A percentile compares a stretch with the other conserved stretches of the same genome.
These are phyloP conservation scores for Ochotona princeps DNA, from an alignment of 2,113 vertebrate species.

Conservation along the genomic window DNA sequence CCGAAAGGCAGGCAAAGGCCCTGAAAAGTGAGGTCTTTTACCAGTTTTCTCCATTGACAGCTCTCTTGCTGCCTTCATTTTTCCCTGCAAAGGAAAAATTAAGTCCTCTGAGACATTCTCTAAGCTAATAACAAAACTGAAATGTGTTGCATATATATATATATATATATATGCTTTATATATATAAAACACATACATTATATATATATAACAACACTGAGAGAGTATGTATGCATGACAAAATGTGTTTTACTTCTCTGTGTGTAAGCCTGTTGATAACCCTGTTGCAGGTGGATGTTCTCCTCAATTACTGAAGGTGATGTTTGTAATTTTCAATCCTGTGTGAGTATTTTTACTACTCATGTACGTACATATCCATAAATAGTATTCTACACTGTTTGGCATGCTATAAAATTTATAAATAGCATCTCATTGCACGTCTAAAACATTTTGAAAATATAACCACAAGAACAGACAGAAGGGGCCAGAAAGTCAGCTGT, in stretches of 20 bases:
- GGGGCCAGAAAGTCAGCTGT: constrained; percentile 16
- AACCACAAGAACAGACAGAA: background rate
- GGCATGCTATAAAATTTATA: constrained; percentile 20
- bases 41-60: constrained; percentile 42
- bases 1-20: constrained; percentile 85
- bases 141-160: background rate
- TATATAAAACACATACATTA: background rate
- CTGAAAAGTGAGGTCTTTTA: constrained; percentile 86
- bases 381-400: background rate
- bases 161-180: too few species aligned
- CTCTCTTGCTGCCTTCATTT: constrained; percentile 75
- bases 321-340: constrained; percentile 45
- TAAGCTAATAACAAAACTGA: constrained; percentile 68
- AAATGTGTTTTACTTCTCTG: background rate
- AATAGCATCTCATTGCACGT: background rate
- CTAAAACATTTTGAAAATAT: background rate
- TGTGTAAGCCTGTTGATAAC: constrained; percentile 15
- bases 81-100: constrained; percentile 73
- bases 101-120: constrained; percentile 71
- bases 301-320: constrained; percentile 43
- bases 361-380: background rate
- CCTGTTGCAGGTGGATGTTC: background rate
- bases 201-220: background rate
- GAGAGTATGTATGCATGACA: background rate
- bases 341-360: constrained; percentile 28